Base-by-base conservation (phyloP, 1,140 invertebrate species). In the Triops cancriformis region DNA sequence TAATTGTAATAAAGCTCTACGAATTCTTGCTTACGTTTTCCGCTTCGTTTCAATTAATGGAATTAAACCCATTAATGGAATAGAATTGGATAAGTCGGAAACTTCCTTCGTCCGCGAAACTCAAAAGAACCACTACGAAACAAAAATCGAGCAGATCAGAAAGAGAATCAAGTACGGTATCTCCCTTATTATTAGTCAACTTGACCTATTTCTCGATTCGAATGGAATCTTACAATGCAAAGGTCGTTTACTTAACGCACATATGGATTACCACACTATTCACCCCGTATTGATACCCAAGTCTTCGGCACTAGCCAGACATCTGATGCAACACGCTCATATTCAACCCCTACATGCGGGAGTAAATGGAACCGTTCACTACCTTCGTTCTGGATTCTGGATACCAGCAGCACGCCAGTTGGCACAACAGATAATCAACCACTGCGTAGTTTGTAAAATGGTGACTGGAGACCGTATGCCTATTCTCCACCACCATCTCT, bases 161-260 rank as follows among this genome's bases (percentile, higher is more conserved):
- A 45, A 45, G 43, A 45, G 1, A 45, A 11, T 18, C 43, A 45
- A 45, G 18, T 45, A 45, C 43, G 43, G 43, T 45, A 45, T 2
- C 18, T 45, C 43, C 43, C 43, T 18, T 18, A 45, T 45, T 45
- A 45, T 45, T 45, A 45, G 43, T 74, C 73, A 74, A 74, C 73
- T 74, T n/a, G 73, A 74, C 27, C 1, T 74, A 26, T 74, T 74
- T 27, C 73, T 74, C 26, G 73, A 74, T 74, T 41, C 73, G 41
- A 18, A 74, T 26, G 73, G 73, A 74, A 28, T n/a, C n/a, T n/a
- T n/a, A n/a, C n/a, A n/a, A n/a, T n/a, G n/a, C n/a, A n/a, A n/a
- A n/a, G n/a, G n/a, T n/a, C n/a, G n/a, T n/a, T n/a, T n/a, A n/a
- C n/a, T n/a, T n/a, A n/a, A n/a, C n/a, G n/a, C n/a, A n/a, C n/a